Base-by-base conservation (phyloP, 2,797 vertebrate genomes). In the Ctenopoma multispine region DNA sequence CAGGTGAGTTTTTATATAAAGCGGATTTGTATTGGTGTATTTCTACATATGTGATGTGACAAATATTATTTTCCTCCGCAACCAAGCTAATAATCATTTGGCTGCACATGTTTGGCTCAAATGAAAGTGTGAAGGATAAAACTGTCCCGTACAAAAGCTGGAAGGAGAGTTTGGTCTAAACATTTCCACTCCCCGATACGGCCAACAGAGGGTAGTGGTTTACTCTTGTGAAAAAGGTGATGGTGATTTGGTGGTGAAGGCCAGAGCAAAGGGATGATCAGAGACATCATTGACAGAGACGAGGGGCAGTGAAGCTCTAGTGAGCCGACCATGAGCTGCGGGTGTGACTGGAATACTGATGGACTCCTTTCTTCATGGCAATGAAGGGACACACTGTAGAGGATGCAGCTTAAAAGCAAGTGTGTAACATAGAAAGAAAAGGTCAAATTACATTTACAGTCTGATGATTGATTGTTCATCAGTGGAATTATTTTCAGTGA, bases 321-420 rank as follows among this genome's bases (percentile, higher is more conserved):
- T 71, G 88, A 80, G 77, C 75, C 29, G 75, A 86, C 77, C 83
- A 60, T 82, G 80, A 75, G 75, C 68, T 40, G 55, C 4, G 38
- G 27, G 47, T 78, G 88, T 88, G 89, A 83, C 48, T 41, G 60
- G 91, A 92, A 92, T 92, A 85, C 36, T 71, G 80, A 93, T 87
- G 57, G 55, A 29, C 67, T 80, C 63, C 75, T 79, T 86, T 86
- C 82, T 71, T 77, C 44, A 41, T 50, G 57, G 78, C 38, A 14
- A 89, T 88, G 76, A 92, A 93, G 66, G 81, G 82, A 84, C 74
- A 63, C 86, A 80, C 81, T 91, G 87, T 90, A 59, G 74, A 79
- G 58, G 80, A 77, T 53, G 69, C 59, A 59, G 68, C 69, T 77
- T 23, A 49, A 57, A 48, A 50, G 59, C 40, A 55, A 60, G 34